phyloP scores from a whole-genome alignment of 2,113 vertebrate species.

The Pantherophis guttatus region DNA sequence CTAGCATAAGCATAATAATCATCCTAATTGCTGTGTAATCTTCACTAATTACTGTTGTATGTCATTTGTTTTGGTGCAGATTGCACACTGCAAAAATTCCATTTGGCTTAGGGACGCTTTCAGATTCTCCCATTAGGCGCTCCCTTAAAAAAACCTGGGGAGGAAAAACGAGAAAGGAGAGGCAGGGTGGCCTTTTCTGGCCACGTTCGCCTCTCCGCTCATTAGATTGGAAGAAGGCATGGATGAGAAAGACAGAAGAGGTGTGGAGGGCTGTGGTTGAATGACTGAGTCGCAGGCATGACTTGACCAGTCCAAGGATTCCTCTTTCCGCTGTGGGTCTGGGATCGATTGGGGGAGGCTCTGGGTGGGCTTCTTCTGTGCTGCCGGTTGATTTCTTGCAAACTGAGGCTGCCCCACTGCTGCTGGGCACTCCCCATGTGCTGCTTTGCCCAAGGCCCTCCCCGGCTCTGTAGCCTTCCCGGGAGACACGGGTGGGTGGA shows the following conservation, averaged over 20 bases:
- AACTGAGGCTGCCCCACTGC: too few relatives aligned
- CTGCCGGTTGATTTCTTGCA: too few relatives aligned
- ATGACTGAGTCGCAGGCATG: neutral
- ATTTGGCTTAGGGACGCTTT: slow-evolving; percentile 51
- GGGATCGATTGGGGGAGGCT: too few relatives aligned
- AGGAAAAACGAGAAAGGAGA: neutral
- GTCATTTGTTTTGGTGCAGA: slow-evolving; percentile 73
- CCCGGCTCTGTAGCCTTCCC: neutral
- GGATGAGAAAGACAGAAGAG: neutral
- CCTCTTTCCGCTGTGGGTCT: neutral
- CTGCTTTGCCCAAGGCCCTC: neutral
- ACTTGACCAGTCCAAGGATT: neutral
- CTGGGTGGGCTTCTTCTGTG: neutral
- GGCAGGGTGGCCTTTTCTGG: neutral
- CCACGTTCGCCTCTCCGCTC: neutral
- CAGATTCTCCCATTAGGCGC: neutral
- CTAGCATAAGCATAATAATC: slow-evolving; percentile 71
- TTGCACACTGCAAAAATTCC: slow-evolving; percentile 60
- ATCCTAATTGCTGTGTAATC: slow-evolving; percentile 78
- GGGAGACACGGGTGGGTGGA: neutral
- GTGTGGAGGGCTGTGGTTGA: too few relatives aligned
- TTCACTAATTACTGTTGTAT: slow-evolving; percentile 75
- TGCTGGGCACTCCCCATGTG: too few relatives aligned
- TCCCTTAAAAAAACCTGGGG: neutral
- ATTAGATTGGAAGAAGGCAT: neutral